A percentile compares a stretch with the other conserved stretches of the same genome.
phyloP scores from a whole-genome alignment of 2,888 invertebrate species.

The Leucophora obtusa region DNA sequence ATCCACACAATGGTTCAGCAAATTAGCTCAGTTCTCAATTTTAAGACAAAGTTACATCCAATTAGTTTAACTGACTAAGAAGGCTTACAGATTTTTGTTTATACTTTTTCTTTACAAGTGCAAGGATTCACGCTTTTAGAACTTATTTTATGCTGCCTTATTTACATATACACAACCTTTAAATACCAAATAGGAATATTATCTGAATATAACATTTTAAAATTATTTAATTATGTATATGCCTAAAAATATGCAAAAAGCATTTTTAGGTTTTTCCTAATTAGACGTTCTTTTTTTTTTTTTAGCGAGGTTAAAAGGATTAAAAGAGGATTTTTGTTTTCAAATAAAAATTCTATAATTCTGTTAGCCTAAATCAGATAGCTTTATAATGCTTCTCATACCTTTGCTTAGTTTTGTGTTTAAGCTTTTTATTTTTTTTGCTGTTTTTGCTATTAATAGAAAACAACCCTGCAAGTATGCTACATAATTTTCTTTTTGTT shows the following conservation, averaged over 20 bases:
- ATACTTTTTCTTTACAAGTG: too few species aligned
- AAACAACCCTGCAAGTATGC: slow-evolving; percentile 37
- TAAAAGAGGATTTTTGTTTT: neutral
- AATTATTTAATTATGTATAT: neutral
- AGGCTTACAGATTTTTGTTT: too few species aligned
- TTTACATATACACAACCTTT: too few species aligned
- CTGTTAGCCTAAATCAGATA: neutral
- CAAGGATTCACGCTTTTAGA: too few species aligned
- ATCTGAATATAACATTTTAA: too few species aligned
- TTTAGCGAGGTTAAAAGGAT: neutral
- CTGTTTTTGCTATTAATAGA: neutral
- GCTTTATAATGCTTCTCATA: neutral
- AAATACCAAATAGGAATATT: too few species aligned
- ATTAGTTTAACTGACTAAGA: too few species aligned
- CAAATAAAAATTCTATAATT: neutral
- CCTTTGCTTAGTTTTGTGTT: neutral
- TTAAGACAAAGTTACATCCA: too few species aligned
- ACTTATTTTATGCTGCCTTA: too few species aligned
- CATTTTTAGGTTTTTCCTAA: neutral
- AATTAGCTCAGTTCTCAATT: too few species aligned
- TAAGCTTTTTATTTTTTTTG: slow-evolving; percentile 4
- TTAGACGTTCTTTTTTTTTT: neutral
- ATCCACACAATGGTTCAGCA: too few species aligned
- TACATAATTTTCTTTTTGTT: slow-evolving; percentile 22
- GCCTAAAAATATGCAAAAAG: neutral